A percentile compares a stretch with the other conserved stretches of the same genome.
phyloP scores from a whole-genome alignment of 1,140 invertebrate genomes.

The Drosophila leontia region DNA sequence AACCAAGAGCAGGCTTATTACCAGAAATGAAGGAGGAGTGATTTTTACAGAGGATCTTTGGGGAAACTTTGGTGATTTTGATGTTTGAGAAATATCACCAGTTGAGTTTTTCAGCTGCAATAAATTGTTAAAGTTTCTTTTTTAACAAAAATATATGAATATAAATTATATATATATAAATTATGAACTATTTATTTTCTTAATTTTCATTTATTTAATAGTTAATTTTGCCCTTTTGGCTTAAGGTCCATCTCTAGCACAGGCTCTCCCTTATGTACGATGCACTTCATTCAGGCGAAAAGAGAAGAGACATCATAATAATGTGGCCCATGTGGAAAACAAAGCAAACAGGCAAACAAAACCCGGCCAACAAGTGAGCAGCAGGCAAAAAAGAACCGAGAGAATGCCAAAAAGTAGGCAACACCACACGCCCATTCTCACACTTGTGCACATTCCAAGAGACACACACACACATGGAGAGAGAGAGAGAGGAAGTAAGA shows the following conservation, averaged over 20 bases:
- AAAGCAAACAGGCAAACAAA: slow-evolving; percentile 66
- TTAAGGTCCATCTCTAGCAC: slow-evolving; percentile 16
- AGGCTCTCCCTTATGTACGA: slow-evolving; percentile 41
- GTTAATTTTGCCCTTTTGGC: not conserved
- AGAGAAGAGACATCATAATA: slow-evolving; percentile 66
- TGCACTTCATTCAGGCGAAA: slow-evolving; percentile 65
- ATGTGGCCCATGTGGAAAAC: slow-evolving; percentile 67
- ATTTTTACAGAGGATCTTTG: not conserved
- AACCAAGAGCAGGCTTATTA: not conserved
- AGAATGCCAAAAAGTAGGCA: slow-evolving; percentile 52
- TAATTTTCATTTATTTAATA: not conserved
- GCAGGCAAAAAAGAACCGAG: slow-evolving; percentile 45
- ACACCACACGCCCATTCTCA: slow-evolving; percentile 19
- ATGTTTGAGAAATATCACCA: not conserved
- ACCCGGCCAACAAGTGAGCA: slow-evolving; percentile 55
- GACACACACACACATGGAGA: slow-evolving; percentile 4
- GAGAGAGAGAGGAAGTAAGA: too few relatives aligned
- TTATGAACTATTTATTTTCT: not conserved
- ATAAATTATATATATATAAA: too few relatives aligned
- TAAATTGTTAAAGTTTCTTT: not conserved
- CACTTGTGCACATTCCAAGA: slow-evolving; percentile 14
- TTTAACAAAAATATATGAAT: not conserved
- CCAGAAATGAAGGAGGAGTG: not conserved
- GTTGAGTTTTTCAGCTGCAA: not conserved
- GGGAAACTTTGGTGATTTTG: not conserved